Evolutionary conservation across 2,888 invertebrate species (phyloP).

Genomic region (Heteropelma amictum): DNA sequence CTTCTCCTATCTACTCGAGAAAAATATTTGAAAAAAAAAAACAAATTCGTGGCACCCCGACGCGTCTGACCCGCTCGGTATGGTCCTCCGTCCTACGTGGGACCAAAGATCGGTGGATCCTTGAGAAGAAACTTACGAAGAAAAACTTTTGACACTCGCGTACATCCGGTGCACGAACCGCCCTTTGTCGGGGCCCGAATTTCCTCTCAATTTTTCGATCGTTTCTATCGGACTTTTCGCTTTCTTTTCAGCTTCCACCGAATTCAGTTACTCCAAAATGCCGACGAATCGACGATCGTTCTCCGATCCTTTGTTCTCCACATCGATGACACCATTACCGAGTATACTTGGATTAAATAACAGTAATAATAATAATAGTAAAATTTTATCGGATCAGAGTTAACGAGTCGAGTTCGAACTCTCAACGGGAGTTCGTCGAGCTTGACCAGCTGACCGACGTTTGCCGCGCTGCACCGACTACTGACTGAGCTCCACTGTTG

Average conservation of each 20-base stretch:
- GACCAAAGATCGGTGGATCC: conserved; percentile 19
- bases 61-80: conserved; percentile 41
- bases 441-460: conserved; percentile 71
- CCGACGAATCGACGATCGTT: background rate
- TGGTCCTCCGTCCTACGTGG: background rate
- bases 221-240: conserved; percentile 28
- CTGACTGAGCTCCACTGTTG: conserved; percentile 73
- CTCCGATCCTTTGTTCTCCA: conserved; percentile 7
- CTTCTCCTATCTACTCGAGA: conserved; percentile 28
- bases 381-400: too few relatives aligned
- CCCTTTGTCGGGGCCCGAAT: conserved; percentile 39
- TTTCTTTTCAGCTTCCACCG: conserved; percentile 27
- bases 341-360: too few relatives aligned
- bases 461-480: conserved; percentile 70
- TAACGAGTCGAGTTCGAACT: conserved; percentile 33
- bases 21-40: background rate
- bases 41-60: conserved; percentile 30
- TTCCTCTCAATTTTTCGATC: background rate
- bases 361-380: too few relatives aligned
- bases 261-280: background rate
- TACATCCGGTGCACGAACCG: conserved; percentile 72
- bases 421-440: conserved; percentile 28
- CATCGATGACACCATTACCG: conserved; percentile 42
- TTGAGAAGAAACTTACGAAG: conserved; percentile 13
- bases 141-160: conserved; percentile 66